Percentiles rank a stretch among this genome's conserved stretches.
These are phyloP conservation scores for Mya arenaria DNA, from an alignment of 1,140 invertebrate species.

Conservation along the genomic window DNA sequence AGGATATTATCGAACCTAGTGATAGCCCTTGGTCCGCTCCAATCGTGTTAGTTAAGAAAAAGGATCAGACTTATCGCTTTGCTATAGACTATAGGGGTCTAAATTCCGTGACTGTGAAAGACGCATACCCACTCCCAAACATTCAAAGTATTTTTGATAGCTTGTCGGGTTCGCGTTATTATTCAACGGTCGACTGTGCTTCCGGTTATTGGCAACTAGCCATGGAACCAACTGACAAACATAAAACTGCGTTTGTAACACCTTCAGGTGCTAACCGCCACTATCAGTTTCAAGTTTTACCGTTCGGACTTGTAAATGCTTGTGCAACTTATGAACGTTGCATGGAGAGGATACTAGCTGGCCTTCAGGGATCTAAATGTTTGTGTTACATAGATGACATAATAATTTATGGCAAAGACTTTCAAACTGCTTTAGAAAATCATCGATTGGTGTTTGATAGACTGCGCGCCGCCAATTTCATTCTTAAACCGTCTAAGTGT, in stretches of 20 bases:
- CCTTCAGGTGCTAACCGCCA: slow-evolving; percentile 39
- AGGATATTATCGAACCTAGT: slow-evolving; percentile 63
- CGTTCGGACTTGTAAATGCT: slow-evolving; percentile 78
- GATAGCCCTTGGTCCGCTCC: slow-evolving; percentile 67
- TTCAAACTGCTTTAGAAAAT: neutral
- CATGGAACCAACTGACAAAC: slow-evolving; percentile 25
- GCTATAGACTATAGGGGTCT: slow-evolving; percentile 82
- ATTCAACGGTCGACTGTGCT: neutral
- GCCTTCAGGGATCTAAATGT: slow-evolving; percentile 40
- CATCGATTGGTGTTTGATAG: neutral
- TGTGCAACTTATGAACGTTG: neutral
- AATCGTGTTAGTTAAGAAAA: slow-evolving; percentile 81
- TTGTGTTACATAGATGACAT: slow-evolving; percentile 55
- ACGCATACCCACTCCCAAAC: slow-evolving; percentile 82
- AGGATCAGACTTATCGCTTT: slow-evolving; percentile 79
- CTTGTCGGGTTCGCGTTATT: neutral
- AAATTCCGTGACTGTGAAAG: slow-evolving; percentile 78
- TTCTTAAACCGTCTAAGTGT: slow-evolving; percentile 8
- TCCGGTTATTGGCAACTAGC: slow-evolving; percentile 19
- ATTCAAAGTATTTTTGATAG: slow-evolving; percentile 30
- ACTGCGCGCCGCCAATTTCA: neutral
- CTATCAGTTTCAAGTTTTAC: slow-evolving; percentile 74
- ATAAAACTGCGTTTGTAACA: slow-evolving; percentile 17
- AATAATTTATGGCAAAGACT: slow-evolving; percentile 25
- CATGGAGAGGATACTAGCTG: slow-evolving; percentile 65